phyloP scores from a whole-genome alignment of 2,113 vertebrate species.

The rat (Rattus norvegicus) region GRCr8 NC_086022.1:125413501-125414000 shows the following conservation, averaged over 20 bases:
- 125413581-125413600: not conserved
- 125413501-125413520: not conserved
- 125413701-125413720: not conserved
- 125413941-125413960: not conserved
- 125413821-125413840: not conserved
- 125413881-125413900: not conserved
- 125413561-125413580: not conserved
- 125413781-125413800: not conserved
- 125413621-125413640: not conserved
- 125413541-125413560: not conserved
- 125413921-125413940: not conserved
- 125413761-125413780: not conserved
- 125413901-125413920: not conserved
- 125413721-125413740: not conserved
- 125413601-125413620: not conserved
- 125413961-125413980: fast-evolving
- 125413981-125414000: not conserved
- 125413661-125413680: fast-evolving
- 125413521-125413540: not conserved
- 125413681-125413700: not conserved
- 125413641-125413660: not conserved
- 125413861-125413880: not conserved
- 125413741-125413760: not conserved
- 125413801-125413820: not conserved
- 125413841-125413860: not conserved